Conservation (phyloP, 2,888 invertebrate genomes). For the Rhagophthalmus giganteus region DNA sequence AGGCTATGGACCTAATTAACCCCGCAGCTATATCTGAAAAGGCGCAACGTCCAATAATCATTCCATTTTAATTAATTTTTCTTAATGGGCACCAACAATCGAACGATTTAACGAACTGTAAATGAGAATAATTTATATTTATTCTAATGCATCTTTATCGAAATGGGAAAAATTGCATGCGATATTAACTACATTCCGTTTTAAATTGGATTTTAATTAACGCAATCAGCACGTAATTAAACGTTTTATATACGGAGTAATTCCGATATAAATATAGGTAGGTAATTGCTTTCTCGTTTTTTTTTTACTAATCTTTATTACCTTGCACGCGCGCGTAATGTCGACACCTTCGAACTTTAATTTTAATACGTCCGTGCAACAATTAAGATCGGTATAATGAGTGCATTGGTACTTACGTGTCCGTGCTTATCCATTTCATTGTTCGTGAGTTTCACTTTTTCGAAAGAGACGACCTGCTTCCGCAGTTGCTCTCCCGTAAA, state of each 20-base stretch:
- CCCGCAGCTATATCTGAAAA: too few species aligned
- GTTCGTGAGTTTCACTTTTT: constrained; percentile 83
- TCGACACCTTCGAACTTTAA: neutral
- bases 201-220: constrained; percentile 23
- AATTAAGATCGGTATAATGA: neutral
- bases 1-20: too few species aligned
- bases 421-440: constrained; percentile 80
- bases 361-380: neutral
- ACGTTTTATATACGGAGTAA: constrained; percentile 16
- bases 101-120: constrained; percentile 26
- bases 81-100: too few species aligned
- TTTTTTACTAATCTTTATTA: constrained; percentile 15
- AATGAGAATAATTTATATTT: constrained; percentile 3
- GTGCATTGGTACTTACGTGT: constrained; percentile 61
- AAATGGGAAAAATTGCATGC: constrained; percentile 12
- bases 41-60: too few species aligned
- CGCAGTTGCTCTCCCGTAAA: constrained; percentile 76
- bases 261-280: constrained; percentile 16
- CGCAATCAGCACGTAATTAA: constrained; percentile 25
- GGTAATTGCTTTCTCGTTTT: constrained; percentile 15
- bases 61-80: too few species aligned
- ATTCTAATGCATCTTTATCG: constrained; percentile 2
- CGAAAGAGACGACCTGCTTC: constrained; percentile 79
- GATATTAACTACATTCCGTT: constrained; percentile 16
- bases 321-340: constrained; percentile 10